These are phyloP conservation scores for Sanderia malayensis DNA, from an alignment of 30 jellyfish, hydroid and myxozoan species.

Conservation along the genomic window DNA sequence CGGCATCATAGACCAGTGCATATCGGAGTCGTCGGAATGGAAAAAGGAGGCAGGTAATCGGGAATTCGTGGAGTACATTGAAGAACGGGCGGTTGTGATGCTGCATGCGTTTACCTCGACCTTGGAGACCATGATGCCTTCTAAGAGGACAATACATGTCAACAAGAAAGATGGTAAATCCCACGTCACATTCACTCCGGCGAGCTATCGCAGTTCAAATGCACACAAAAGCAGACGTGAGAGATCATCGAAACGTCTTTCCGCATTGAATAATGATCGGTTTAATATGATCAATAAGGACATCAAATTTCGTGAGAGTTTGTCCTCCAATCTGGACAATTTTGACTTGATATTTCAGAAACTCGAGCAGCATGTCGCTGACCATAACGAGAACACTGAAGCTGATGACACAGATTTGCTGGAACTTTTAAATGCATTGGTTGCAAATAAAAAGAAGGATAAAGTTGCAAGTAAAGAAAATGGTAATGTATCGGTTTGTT, in stretches of 20 bases:
- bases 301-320: neutral
- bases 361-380: neutral
- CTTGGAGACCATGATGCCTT: neutral
- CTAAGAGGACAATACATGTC: neutral
- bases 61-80: slow-evolving; percentile 18
- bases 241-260: too few species aligned
- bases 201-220: too few species aligned
- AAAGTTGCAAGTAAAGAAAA: too few species aligned
- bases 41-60: slow-evolving; percentile 13
- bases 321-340: neutral
- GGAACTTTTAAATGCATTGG: neutral
- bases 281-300: neutral
- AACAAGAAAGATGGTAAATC: too few species aligned
- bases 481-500: too few species aligned
- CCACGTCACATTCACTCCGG: too few species aligned
- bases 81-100: slow-evolving; percentile 19
- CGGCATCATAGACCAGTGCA: slow-evolving; percentile 41
- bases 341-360: neutral
- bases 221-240: too few species aligned
- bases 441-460: too few species aligned
- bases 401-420: neutral
- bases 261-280: neutral
- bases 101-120: slow-evolving; percentile 7
- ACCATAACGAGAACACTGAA: neutral
- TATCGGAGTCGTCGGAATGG: slow-evolving; percentile 23